Evolutionary conservation across 2,797 vertebrate genomes (phyloP).

Genomic region (Gouania willdenowi): DNA sequence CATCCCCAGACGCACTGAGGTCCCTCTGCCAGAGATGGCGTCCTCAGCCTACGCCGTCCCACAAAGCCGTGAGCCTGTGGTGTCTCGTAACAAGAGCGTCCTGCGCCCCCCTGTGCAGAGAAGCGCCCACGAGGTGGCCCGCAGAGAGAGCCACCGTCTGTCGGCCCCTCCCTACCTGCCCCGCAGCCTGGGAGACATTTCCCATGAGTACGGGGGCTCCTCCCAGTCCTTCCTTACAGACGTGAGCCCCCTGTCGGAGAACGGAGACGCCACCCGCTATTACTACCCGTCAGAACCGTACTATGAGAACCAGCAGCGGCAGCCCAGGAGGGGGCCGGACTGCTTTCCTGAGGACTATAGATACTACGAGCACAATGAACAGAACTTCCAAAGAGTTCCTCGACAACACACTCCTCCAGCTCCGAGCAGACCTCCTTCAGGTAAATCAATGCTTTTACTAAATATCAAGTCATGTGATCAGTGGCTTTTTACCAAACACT

Average conservation of each 20-base stretch:
- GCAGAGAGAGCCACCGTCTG: conserved; percentile 91
- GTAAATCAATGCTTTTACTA: too few relatives aligned
- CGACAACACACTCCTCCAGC: conserved; percentile 77
- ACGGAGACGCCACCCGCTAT: conserved; percentile 83
- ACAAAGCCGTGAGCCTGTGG: conserved; percentile 69
- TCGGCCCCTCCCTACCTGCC: conserved; percentile 90
- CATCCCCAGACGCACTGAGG: conserved; percentile 89
- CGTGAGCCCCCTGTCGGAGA: conserved; percentile 80
- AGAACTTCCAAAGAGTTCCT: conserved; percentile 83
- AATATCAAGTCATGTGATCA: too few relatives aligned
- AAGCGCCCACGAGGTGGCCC: conserved; percentile 85
- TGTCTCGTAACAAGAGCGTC: conserved; percentile 87
- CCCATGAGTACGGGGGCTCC: conserved; percentile 85
- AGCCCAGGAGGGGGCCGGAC: conserved; percentile 76
- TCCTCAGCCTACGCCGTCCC: conserved; percentile 63
- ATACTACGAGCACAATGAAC: conserved; percentile 87
- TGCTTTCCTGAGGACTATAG: conserved; percentile 88
- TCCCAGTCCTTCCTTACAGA: conserved; percentile 89
- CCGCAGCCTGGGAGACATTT: conserved; percentile 84
- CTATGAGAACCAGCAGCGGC: conserved; percentile 76
- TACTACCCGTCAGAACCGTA: conserved; percentile 85
- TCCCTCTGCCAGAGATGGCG: conserved; percentile 81
- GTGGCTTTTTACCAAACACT: too few relatives aligned
- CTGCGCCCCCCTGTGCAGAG: conserved; percentile 82
- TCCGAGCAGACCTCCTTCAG: conserved; percentile 84